phyloP scores from a whole-genome alignment of 1,140 invertebrate genomes.

The Neodiprion pinetum region DNA sequence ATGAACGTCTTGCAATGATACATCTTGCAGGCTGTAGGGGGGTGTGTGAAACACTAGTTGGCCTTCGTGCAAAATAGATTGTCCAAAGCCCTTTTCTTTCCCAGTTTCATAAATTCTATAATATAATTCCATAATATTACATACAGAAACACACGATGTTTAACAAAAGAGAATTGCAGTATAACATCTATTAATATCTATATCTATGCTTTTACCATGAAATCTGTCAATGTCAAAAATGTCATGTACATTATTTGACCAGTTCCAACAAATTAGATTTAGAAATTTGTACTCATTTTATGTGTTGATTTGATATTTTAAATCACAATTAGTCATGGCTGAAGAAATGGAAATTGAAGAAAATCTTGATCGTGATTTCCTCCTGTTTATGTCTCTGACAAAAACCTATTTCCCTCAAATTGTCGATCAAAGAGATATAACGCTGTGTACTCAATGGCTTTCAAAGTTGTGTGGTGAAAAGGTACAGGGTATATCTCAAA shows the following conservation, averaged over 20 bases:
- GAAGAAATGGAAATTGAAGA: constrained; percentile 45
- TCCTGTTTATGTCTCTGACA: constrained; percentile 53
- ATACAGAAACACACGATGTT: not conserved
- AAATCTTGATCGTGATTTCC: constrained; percentile 55
- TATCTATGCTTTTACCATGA: not conserved
- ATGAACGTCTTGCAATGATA: constrained; percentile 74
- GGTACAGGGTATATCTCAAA: constrained; percentile 41
- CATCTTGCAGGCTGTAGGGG: constrained; percentile 80
- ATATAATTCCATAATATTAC: constrained; percentile 34
- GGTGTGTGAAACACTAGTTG: constrained; percentile 91
- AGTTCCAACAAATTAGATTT: not conserved
- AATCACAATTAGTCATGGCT: constrained; percentile 23
- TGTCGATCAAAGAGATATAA: constrained; percentile 28
- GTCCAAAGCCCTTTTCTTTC: constrained; percentile 85
- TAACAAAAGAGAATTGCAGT: not conserved
- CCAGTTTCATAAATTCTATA: constrained; percentile 68
- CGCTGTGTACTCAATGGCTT: constrained; percentile 46
- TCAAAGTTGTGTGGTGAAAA: constrained; percentile 49
- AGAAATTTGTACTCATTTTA: not conserved
- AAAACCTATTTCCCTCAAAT: constrained; percentile 43
- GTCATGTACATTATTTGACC: not conserved
- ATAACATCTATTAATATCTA: not conserved
- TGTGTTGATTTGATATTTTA: constrained; percentile 5
- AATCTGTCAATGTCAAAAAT: constrained; percentile 6
- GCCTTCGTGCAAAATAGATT: constrained; percentile 88